A percentile compares a stretch with the other conserved stretches of the same genome.
phyloP scores from a whole-genome alignment of 1,140 invertebrate genomes.

The Lordiphosa clarofinis region DNA sequence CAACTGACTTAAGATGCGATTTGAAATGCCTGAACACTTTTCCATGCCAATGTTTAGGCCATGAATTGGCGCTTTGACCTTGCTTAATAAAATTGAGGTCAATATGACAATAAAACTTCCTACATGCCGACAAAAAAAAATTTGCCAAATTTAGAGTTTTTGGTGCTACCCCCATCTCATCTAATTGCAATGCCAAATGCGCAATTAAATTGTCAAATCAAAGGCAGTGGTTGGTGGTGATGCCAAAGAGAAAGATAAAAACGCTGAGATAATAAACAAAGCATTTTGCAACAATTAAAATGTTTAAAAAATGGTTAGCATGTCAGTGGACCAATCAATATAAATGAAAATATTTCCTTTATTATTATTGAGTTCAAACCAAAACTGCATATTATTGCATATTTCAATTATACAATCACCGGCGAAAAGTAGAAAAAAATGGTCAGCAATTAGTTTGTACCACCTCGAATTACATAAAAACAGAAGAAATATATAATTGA shows the following conservation, averaged over 20 bases:
- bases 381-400: constrained; percentile 10
- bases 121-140: constrained; percentile 7
- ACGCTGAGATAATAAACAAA: neutral
- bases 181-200: constrained; percentile 14
- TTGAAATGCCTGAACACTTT: constrained; percentile 11
- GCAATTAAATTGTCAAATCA: constrained; percentile 14
- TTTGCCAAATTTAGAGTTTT: constrained; percentile 13
- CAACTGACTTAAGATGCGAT: constrained; percentile 5
- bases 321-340: neutral
- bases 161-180: constrained; percentile 1
- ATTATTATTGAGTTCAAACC: neutral
- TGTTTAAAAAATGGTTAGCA: neutral
- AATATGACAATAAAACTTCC: constrained; percentile 18
- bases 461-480: constrained; percentile 8
- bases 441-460: constrained; percentile 8
- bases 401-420: constrained; percentile 6
- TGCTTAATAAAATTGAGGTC: constrained; percentile 13
- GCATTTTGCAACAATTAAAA: neutral
- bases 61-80: constrained; percentile 14
- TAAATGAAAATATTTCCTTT: too few relatives aligned
- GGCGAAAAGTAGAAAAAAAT: constrained; percentile 7
- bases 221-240: too few relatives aligned
- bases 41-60: constrained; percentile 6
- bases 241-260: constrained; percentile 3
- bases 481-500: neutral